These are phyloP conservation scores for Drosophila rhopaloa DNA, from an alignment of 1,140 invertebrate genomes.

Conservation along the genomic window DNA sequence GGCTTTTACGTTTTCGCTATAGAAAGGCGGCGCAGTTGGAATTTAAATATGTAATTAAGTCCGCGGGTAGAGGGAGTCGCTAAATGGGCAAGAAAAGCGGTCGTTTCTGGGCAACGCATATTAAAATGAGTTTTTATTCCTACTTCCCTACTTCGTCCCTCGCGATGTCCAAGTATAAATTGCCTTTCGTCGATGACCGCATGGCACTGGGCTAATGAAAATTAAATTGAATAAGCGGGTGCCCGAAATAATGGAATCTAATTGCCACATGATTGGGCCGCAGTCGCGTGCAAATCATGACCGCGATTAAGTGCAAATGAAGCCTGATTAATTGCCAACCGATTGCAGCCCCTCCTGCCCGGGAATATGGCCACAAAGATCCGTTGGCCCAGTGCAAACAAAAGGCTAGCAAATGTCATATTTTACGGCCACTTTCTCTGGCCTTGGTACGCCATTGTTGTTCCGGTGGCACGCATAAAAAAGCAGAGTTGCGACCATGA, in stretches of 20 bases:
- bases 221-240: conserved; percentile 65
- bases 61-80: conserved; percentile 8
- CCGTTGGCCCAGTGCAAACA: conserved; percentile 60
- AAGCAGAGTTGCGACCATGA: conserved; percentile 46
- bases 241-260: conserved; percentile 33
- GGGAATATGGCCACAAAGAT: conserved; percentile 15
- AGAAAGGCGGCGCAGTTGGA: conserved; percentile 61
- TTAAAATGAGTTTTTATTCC: conserved; percentile 68
- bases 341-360: conserved; percentile 21
- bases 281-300: conserved; percentile 71
- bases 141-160: conserved; percentile 9
- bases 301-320: conserved; percentile 76
- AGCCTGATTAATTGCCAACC: conserved; percentile 74
- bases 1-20: conserved; percentile 11
- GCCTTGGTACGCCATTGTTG: conserved; percentile 51
- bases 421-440: conserved; percentile 47
- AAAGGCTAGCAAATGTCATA: conserved; percentile 70
- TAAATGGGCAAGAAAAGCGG: conserved; percentile 31
- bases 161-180: conserved; percentile 40
- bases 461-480: conserved; percentile 60
- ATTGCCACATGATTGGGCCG: conserved; percentile 23
- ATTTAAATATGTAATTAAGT: conserved; percentile 76
- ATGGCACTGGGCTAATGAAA: conserved; percentile 53
- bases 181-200: conserved; percentile 28
- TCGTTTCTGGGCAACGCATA: conserved; percentile 59